These are phyloP conservation scores for Taphrorychus bicolor DNA, from an alignment of 2,888 invertebrate species.

Conservation along the genomic window DNA sequence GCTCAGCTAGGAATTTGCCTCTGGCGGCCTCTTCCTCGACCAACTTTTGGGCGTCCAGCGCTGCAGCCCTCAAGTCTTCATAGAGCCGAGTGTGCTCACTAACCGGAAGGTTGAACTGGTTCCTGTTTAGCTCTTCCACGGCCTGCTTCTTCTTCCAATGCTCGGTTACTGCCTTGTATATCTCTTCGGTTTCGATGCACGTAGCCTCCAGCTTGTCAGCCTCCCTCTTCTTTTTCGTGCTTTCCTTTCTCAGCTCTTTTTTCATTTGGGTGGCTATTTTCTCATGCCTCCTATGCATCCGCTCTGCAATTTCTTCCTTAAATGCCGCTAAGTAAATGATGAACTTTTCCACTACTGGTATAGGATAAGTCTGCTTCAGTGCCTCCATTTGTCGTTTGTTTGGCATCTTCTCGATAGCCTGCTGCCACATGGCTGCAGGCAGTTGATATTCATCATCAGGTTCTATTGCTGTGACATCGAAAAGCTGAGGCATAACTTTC, in stretches of 20 bases:
- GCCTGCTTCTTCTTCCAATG: slow-evolving; percentile 50
- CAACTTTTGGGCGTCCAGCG: slow-evolving; percentile 54
- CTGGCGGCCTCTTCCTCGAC: slow-evolving; percentile 57
- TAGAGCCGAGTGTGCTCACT: slow-evolving; percentile 54
- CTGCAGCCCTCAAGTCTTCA: slow-evolving; percentile 53
- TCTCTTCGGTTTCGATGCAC: slow-evolving; percentile 47
- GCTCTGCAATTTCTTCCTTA: slow-evolving; percentile 56
- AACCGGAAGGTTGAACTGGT: slow-evolving; percentile 37
- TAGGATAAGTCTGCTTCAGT: slow-evolving; percentile 53
- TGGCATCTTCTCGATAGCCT: slow-evolving; percentile 56
- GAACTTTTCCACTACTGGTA: slow-evolving; percentile 54
- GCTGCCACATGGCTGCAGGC: slow-evolving; percentile 58
- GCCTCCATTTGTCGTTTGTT: slow-evolving; percentile 50
- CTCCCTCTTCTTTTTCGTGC: slow-evolving; percentile 50
- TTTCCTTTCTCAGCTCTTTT: slow-evolving; percentile 56
- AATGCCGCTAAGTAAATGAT: slow-evolving; percentile 52
- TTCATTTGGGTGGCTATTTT: slow-evolving; percentile 57
- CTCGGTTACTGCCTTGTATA: slow-evolving; percentile 49
- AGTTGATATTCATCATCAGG: slow-evolving; percentile 53
- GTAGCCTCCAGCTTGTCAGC: slow-evolving; percentile 50
- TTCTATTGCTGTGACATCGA: slow-evolving; percentile 50
- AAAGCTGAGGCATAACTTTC: slow-evolving; percentile 48
- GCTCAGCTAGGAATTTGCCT: slow-evolving; percentile 54
- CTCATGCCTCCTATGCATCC: slow-evolving; percentile 56
- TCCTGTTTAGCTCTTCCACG: slow-evolving; percentile 47